These are phyloP conservation scores for Hirtodrosophila cameraria DNA, from an alignment of 2,888 invertebrate species.

Conservation along the genomic window DNA sequence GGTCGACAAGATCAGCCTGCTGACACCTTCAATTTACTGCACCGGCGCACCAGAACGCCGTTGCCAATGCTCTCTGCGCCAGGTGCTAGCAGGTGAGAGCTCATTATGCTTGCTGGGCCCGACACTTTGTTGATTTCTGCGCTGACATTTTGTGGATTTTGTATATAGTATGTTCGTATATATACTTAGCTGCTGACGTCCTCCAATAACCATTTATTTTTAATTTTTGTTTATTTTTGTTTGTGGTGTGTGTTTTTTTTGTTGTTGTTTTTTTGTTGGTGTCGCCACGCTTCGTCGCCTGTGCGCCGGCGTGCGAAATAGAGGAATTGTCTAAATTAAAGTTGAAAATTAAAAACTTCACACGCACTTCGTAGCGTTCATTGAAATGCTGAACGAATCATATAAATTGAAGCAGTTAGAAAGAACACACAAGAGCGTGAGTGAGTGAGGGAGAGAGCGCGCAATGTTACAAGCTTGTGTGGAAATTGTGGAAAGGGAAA, in stretches of 20 bases:
- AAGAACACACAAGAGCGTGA: no score
- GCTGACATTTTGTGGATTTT: conserved; percentile 65
- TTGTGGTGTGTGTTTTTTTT: background rate
- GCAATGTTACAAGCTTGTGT: background rate
- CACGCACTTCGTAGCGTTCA: conserved; percentile 56
- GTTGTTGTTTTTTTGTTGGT: background rate
- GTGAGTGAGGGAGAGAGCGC: conserved; percentile 1
- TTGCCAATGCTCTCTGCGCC: conserved; percentile 9
- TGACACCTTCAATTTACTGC: conserved; percentile 64
- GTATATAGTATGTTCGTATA: no score
- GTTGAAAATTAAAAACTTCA: conserved; percentile 77
- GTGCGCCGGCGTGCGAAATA: conserved; percentile 56
- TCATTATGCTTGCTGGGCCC: conserved; percentile 56
- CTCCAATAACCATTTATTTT: conserved; percentile 42
- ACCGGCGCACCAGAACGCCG: conserved; percentile 19
- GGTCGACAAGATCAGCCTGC: conserved; percentile 64
- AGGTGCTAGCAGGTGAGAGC: conserved; percentile 67
- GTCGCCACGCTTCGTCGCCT: conserved; percentile 71
- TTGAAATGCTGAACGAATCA: conserved; percentile 22
- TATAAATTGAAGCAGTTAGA: conserved; percentile 9
- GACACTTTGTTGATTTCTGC: conserved; percentile 71
- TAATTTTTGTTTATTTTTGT: conserved; percentile 9
- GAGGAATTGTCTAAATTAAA: conserved; percentile 77
- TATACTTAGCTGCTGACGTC: conserved; percentile 1
- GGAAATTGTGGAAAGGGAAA: background rate